Evolutionary conservation across 1,140 invertebrate genomes (phyloP), one percentile per base, ranked within the genome.

Genomic region (Drepana arcuata): DNA sequence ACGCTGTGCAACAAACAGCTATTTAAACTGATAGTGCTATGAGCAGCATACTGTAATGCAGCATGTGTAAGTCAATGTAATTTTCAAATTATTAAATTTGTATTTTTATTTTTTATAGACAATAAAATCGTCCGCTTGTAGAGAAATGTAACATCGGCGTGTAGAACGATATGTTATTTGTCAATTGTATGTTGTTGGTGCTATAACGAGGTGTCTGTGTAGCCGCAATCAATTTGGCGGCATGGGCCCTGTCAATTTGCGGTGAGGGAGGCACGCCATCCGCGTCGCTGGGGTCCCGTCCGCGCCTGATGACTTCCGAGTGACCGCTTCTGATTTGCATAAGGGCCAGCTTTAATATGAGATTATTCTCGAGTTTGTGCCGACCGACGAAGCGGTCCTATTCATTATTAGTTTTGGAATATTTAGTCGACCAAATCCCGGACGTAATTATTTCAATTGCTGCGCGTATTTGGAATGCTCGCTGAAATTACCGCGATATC

Each of bases 241-340:
- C 46, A 45, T 35, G 59, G 46, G 38, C 52, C 49, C 56, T 79
- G 71, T 72, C 69, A 79, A 79, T 79, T 75, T 75, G 67, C 49
- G 64, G 60, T 40, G 41, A 45, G 52, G 53, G 40, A 39, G 39
- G 41, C 33, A 46, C 48, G 48, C 34, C 34, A 23, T 21, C n/a
- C 28, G 28, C 34, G 35, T 27, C 29, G 32, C 4, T 26, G 4
- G 6, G 4, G 24, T 21, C 18, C 4, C 18, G 18, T 21, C 42
- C 58, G 54, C 47, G 51, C 45, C 55, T 73, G 72, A 70, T 75
- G 73, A 80, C 71, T 80, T 80, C 71, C 75, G 69, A 77, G 55
- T 77, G 72, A 77, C 71, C 69, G 73, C 66, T 48, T 60, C 54
- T 52, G 54, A 78, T 81, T 78, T 75, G 75, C 71, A 77, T 80